Base-by-base conservation (phyloP, 2,888 invertebrate species). In the Hecatera dysodea region DNA sequence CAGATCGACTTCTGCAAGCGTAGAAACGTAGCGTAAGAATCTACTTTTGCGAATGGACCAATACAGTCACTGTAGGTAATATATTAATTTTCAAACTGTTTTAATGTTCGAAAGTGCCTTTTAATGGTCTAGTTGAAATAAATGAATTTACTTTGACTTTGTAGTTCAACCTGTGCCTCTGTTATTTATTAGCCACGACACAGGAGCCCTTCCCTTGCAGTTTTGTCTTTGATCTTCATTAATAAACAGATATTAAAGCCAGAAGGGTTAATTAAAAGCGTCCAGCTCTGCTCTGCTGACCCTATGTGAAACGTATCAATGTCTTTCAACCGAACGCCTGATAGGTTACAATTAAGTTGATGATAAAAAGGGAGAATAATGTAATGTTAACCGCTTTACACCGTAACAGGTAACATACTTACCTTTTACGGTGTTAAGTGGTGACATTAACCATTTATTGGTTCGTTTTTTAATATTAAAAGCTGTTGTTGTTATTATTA, bases 401-500 rank as follows among this genome's bases (percentile, higher is more conserved):
- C n/a, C n/a, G n/a, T n/a, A n/a, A n/a, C n/a, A n/a, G n/a, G n/a
- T n/a, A n/a, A n/a, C n/a, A n/a, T 29, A 29, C 29, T 22, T 22
- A 24, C 46, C 29, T 33, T 72, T 17, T 55, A 46, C 17, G 71
- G 39, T n/a, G 24, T 39, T 46, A 69, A 39, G 5, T 53, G 44
- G 46, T 29, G 46, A 2, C 29, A 77, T 55, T 77, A 19, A 55
- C 7, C 46, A 69, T 55, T 65, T 33, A 53, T 55, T 69, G 22
- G 17, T 55, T 48, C 29, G 29, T 9, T 42, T 39, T 42, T 55
- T 33, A 9, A 29, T 70, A 15, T 42, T 24, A 55, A 55, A 42
- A 15, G 8, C 7, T 8, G 36, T 0, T 46, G 29, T 15, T 62
- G 36, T 0, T 46, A 24, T 15, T 62, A 59, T 59, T 55, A 48